These are phyloP conservation scores for Tapirus indicus DNA, from an alignment of 2,797 vertebrate species.

Conservation along the genomic window DNA sequence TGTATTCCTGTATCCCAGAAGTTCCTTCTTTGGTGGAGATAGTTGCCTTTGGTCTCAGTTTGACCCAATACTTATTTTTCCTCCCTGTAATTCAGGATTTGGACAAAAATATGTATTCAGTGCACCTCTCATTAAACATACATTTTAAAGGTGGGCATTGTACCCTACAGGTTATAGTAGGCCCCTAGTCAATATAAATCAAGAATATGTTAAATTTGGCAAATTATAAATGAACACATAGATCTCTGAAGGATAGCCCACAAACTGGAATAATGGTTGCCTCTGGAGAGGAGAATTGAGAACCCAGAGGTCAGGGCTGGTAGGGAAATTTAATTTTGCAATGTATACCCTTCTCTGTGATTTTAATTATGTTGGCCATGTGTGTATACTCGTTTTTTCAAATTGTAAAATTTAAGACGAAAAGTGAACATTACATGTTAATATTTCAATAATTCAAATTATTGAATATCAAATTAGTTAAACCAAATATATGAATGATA, in stretches of 20 bases:
- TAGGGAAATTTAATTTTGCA: neutral
- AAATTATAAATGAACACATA: neutral
- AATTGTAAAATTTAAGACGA: conserved; percentile 4
- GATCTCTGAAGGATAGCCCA: neutral
- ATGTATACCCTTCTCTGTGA: neutral
- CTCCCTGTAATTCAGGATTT: neutral
- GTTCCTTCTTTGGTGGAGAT: neutral
- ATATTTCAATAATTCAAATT: neutral
- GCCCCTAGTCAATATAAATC: neutral
- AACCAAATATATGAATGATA: neutral
- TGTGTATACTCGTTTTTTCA: neutral
- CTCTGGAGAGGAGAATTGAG: neutral
- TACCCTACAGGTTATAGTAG: neutral
- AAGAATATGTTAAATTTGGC: neutral
- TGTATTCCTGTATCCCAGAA: neutral
- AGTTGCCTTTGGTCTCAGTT: neutral
- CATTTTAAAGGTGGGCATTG: neutral
- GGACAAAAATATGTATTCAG: neutral
- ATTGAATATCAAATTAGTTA: neutral
- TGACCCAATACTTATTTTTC: neutral
- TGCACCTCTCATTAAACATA: neutral
- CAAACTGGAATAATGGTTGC: neutral
- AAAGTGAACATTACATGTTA: neutral
- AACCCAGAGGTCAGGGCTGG: neutral
- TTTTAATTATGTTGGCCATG: neutral